Percentiles rank a stretch among this genome's conserved stretches.
Evolutionary conservation across 2,113 vertebrate species (phyloP).

Genomic region (Dasyprocta punctata): DNA sequence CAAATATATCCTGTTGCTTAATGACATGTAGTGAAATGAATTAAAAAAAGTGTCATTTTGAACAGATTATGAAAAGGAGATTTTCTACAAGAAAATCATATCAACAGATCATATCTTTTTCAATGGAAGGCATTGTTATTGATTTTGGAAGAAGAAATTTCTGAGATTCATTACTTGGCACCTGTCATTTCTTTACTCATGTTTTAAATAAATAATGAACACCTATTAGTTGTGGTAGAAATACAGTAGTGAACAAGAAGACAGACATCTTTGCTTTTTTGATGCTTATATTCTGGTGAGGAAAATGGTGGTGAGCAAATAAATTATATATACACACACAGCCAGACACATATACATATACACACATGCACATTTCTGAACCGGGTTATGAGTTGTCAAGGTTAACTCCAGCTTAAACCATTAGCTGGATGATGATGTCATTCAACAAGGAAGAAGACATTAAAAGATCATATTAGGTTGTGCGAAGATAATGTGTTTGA

Average conservation of each 20-base stretch:
- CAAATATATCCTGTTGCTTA: conserved; percentile 45
- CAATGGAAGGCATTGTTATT: neutral
- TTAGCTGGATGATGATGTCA: neutral
- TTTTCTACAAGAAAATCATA: conserved; percentile 15
- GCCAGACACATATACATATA: neutral
- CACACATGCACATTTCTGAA: neutral
- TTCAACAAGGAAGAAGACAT: neutral
- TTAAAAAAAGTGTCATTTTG: conserved; percentile 55
- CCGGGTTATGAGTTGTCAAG: neutral
- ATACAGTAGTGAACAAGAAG: neutral
- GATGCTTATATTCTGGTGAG: conserved; percentile 17
- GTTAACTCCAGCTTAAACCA: neutral
- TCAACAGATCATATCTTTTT: neutral
- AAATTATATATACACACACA: neutral
- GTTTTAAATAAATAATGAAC: neutral
- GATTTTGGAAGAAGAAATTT: conserved; percentile 25
- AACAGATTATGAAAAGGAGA: neutral
- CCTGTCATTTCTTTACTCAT: neutral
- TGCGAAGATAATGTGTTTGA: neutral
- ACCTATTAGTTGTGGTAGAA: neutral
- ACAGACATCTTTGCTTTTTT: neutral
- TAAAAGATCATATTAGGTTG: neutral
- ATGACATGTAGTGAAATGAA: neutral
- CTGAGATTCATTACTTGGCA: conserved; percentile 16
- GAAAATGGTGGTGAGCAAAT: conserved; percentile 14